Conservation (phyloP, 2,888 invertebrate genomes). For the Drosophila differens region DNA sequence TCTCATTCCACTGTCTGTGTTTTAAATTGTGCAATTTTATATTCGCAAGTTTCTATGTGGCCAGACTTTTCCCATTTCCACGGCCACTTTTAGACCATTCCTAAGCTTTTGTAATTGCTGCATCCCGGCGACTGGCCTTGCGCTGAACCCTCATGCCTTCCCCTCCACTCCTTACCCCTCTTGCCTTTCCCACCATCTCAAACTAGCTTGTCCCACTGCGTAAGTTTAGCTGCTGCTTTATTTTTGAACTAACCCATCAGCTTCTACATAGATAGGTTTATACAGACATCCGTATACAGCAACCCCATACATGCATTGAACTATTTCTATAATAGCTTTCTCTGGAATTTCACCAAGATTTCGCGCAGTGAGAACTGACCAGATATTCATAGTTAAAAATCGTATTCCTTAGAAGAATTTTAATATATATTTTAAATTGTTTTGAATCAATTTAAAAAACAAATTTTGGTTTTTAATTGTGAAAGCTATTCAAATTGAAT, state of each 20-base stretch:
- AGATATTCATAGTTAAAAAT: background rate
- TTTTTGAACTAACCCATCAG: conserved; percentile 50
- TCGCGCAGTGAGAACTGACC: background rate
- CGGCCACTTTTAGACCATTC: conserved; percentile 10
- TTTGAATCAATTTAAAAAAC: no score
- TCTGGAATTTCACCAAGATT: background rate
- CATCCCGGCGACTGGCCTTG: conserved; percentile 61
- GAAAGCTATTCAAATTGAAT: background rate
- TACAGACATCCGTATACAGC: background rate
- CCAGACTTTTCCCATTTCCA: conserved; percentile 40
- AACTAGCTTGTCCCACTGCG: conserved; percentile 30
- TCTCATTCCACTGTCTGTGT: conserved; percentile 47
- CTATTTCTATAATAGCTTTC: conserved; percentile 8
- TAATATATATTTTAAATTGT: background rate
- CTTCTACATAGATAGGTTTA: conserved; percentile 19
- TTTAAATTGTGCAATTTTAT: conserved; percentile 81
- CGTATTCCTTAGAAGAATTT: background rate
- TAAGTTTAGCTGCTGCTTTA: conserved; percentile 54
- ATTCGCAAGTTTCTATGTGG: conserved; percentile 72
- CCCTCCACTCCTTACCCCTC: background rate
- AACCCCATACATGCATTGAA: background rate
- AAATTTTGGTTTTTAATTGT: background rate
- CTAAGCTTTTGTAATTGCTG: conserved; percentile 70
- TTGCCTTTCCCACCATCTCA: background rate
- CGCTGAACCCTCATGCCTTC: background rate